Percentiles rank a stretch among this genome's conserved stretches.
Evolutionary conservation across 2,113 vertebrate species (phyloP).

Genomic region (Tychaedon coryphoeus): DNA sequence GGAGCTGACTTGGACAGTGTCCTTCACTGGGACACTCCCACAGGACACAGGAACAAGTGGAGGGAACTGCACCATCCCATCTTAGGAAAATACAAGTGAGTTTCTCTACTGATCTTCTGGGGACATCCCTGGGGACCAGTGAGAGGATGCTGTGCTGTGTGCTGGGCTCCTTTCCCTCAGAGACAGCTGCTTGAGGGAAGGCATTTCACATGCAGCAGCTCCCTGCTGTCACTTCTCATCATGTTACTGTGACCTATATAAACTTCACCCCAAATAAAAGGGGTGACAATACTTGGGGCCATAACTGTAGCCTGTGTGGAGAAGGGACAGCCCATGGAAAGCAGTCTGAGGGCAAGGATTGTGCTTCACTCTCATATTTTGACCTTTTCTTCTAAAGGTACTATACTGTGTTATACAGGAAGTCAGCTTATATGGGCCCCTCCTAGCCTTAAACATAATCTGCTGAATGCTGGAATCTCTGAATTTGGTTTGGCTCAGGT

Average conservation of each 20-base stretch:
- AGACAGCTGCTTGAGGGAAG: slow-evolving; percentile 4
- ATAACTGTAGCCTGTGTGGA: background rate
- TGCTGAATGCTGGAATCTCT: background rate
- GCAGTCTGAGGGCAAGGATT: background rate
- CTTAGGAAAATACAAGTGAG: background rate
- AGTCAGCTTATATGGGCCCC: background rate
- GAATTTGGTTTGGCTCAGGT: background rate
- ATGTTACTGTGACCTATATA: slow-evolving; percentile 16
- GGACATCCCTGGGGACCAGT: background rate
- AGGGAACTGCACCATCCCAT: background rate
- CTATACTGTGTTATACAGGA: background rate
- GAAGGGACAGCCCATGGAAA: background rate
- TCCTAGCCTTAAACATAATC: background rate
- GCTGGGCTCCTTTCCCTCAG: background rate
- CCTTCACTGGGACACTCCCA: background rate
- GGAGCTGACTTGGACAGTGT: background rate
- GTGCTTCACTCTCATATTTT: background rate
- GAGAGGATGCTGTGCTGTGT: background rate
- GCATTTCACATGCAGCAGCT: background rate
- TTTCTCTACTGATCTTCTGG: background rate
- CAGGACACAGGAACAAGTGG: background rate
- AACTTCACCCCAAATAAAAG: background rate
- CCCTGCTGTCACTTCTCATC: slow-evolving; percentile 7
- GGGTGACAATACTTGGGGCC: background rate
- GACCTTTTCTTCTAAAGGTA: background rate